Conservation (phyloP, 2,888 invertebrate genomes). For the Rotaria sp. region DNA sequence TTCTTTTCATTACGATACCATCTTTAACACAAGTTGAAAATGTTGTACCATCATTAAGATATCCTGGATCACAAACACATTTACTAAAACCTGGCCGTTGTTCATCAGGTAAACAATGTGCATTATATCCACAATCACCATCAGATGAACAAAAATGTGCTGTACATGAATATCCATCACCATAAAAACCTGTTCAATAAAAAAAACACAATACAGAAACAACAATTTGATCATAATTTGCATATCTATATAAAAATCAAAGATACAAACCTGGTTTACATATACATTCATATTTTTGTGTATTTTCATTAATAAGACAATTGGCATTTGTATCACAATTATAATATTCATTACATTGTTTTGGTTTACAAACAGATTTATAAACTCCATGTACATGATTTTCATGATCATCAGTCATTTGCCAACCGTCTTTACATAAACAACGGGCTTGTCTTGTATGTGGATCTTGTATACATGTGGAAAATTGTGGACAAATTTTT, state of each 20-base stretch:
- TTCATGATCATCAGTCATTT: background rate
- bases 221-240: background rate
- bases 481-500: constrained; percentile 33
- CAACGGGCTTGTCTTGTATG: background rate
- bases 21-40: constrained; percentile 39
- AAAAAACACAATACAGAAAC: too few species aligned
- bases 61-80: constrained; percentile 39
- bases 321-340: constrained; percentile 39
- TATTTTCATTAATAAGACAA: constrained; percentile 27
- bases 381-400: background rate
- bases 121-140: constrained; percentile 35
- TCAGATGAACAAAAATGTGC: constrained; percentile 37
- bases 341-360: constrained; percentile 36
- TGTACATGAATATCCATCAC: constrained; percentile 36
- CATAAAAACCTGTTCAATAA: constrained; percentile 28
- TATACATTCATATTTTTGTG: constrained; percentile 34
- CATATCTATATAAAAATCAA: background rate
- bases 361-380: constrained; percentile 29
- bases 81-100: constrained; percentile 26
- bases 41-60: constrained; percentile 36
- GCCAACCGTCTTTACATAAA: constrained; percentile 16
- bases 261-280: constrained; percentile 33
- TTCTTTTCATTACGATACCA: background rate
- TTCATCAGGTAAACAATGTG: constrained; percentile 35
- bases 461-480: background rate